Base-by-base conservation (phyloP, 2,888 invertebrate species). In the Calephelis perditalis region DNA sequence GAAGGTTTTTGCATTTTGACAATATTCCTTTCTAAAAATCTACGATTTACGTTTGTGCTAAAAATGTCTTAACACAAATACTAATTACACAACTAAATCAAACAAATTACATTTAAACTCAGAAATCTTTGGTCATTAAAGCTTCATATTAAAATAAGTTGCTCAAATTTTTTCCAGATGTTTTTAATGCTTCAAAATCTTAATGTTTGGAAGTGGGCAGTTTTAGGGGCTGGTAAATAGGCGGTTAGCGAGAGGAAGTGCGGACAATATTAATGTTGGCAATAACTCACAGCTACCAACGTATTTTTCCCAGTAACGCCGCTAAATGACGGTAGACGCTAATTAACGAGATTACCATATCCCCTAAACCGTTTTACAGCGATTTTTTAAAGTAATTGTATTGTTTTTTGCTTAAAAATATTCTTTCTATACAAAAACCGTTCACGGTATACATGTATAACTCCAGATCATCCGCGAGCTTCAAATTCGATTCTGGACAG, bases 341-440 rank as follows among this genome's bases (percentile, higher is more conserved):
- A 89, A 89, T 89, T 89, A 89, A 89, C 83, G 77, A 75, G 79
- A 89, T 89, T 87, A 88, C 84, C 86, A 88, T 89, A 86, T 84
- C 83, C 75, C 73, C 78, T 75, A 76, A 65, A 64, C 58, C 40
- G 44, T 52, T 65, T 62, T 65, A 46, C 46, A 59, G 36, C 12
- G 44, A 12, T 44, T 59, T 52, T 55, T 59, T 55, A 7, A 45
- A 43, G 45, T 57, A 45, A 57, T 57, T 45, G 44, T 57, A n/a
- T 26, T 45, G 44, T 45, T 57, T 57, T 52, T 52, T 6, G 10
- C 11, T 6, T 52, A 7, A 40, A 40, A 8, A 4, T 4, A 40
- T 40, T 40, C 6, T 40, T 15, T 15, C 15, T 15, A 15, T 15
- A 15, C 15, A 15, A 15, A 15, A 15, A 15, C 15, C 15, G 15